A percentile compares a stretch with the other conserved stretches of the same genome.
Conservation (phyloP, 2,113 vertebrate genomes). For the Cygnus atratus region DNA sequence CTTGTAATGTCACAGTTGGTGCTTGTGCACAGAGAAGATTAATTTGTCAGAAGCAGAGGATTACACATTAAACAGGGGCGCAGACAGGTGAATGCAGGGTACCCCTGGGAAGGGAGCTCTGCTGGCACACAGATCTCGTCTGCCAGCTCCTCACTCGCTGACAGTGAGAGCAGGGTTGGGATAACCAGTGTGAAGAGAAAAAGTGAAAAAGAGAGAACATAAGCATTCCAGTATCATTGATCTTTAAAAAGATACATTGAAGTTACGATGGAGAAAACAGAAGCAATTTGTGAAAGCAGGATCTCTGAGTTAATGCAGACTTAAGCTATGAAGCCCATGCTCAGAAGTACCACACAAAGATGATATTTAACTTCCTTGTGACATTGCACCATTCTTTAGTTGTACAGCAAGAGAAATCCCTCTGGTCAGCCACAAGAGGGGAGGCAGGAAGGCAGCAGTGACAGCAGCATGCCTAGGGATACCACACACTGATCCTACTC, state of each 20-base stretch:
- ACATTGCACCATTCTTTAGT: not conserved
- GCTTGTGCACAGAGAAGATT: not conserved
- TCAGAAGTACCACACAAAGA: not conserved
- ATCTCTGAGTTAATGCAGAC: not conserved
- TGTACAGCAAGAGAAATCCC: not conserved
- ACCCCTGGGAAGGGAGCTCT: not conserved
- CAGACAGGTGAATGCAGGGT: not conserved
- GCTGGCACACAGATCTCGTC: not conserved
- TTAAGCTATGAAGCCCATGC: not conserved
- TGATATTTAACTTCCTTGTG: not conserved
- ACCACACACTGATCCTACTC: not conserved
- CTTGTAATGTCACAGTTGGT: constrained; percentile 13
- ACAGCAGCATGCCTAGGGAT: not conserved
- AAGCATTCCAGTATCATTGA: not conserved
- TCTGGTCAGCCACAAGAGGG: not conserved
- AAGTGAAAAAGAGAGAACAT: not conserved
- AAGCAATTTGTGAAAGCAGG: not conserved
- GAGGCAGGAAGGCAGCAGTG: not conserved
- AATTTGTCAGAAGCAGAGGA: constrained; percentile 49
- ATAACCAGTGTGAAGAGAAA: not conserved
- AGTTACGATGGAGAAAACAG: not conserved
- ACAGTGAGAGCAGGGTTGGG: not conserved
- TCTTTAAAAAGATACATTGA: not conserved
- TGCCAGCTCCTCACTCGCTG: not conserved
- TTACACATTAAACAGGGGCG: constrained; percentile 14